Evolutionary conservation across 2,888 invertebrate genomes (phyloP), one percentile per base, ranked within the genome.

Genomic region (Tyria jacobaeae): DNA sequence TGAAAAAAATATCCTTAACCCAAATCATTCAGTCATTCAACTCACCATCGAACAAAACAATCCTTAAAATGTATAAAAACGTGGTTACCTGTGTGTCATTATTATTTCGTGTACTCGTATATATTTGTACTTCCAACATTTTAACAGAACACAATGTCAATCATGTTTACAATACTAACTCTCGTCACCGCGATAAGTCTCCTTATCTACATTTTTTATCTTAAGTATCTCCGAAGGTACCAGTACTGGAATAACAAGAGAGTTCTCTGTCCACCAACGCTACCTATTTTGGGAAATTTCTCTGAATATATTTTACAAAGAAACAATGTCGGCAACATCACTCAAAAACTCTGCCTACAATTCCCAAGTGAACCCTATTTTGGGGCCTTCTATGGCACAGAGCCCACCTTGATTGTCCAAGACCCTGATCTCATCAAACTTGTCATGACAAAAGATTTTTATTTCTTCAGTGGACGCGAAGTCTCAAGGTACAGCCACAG

Each of bases 391-490:
- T 88, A 80, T 31, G 90, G 89, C 1, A 88, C 87, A 0, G 87
- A 89, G 51, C 90, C 91, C 0, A 77, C 84, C 0, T 82, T 89
- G n/a, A 75, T 91, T 27, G 64, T 90, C 2, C 80, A 86, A 70
- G 88, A 90, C 52, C 89, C 86, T 1, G 83, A 86, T 2, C 44
- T 88, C 2, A 70, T 90, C 24, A 91, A 89, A 53, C 69, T 82
- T 0, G 76, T 91, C 4, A 66, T 86, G 64, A 82, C 86, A 0
- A 89, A 88, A 57, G 89, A 91, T 55, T 90, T 87, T 70, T 88
- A 87, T 60, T 88, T 80, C 78, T 91, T 90, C 72, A 89, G 76
- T 57, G 81, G 86, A 21, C 80, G 90, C 48, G 90, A 89, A 65
- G 60, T 83, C 0, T 74, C 84, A 0, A 80, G 81, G 0, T 85